Conservation (phyloP, 1,140 invertebrate genomes). For the Calliphora vicina region DNA sequence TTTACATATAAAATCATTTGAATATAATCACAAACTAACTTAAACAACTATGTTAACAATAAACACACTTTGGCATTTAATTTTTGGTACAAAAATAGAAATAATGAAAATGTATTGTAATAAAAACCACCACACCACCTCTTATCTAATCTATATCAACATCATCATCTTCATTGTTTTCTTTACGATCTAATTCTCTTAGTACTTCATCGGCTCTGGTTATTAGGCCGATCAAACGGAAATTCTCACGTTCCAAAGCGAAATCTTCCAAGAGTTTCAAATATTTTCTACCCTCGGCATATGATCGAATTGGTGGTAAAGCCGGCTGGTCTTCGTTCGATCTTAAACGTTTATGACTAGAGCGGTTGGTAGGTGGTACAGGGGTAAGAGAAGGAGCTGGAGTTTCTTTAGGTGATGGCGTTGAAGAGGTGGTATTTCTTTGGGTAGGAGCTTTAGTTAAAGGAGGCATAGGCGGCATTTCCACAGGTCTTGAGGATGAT, state of each 20-base stretch:
- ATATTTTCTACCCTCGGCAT: slow-evolving; percentile 56
- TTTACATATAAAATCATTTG: background rate
- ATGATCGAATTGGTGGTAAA: slow-evolving; percentile 46
- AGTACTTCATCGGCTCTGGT: slow-evolving; percentile 57
- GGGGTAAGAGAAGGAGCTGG: background rate
- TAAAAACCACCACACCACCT: no score
- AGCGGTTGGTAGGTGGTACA: background rate
- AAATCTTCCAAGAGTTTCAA: slow-evolving; percentile 58
- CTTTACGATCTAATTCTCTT: slow-evolving; percentile 47
- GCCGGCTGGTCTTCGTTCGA: background rate
- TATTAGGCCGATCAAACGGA: slow-evolving; percentile 55
- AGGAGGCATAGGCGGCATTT: slow-evolving; percentile 43
- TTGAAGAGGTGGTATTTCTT: background rate
- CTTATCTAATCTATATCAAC: slow-evolving; percentile 38
- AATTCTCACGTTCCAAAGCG: slow-evolving; percentile 54
- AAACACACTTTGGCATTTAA: background rate
- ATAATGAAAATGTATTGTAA: no score
- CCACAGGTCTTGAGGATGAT: background rate
- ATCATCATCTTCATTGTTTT: slow-evolving; percentile 42
- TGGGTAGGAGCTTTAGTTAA: slow-evolving; percentile 44
- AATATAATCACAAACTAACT: background rate
- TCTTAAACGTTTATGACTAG: background rate
- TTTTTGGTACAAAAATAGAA: background rate
- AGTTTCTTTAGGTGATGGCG: background rate
- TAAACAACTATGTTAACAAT: background rate